Conservation (phyloP, 2,888 invertebrate genomes). For the Syritta pipiens region DNA sequence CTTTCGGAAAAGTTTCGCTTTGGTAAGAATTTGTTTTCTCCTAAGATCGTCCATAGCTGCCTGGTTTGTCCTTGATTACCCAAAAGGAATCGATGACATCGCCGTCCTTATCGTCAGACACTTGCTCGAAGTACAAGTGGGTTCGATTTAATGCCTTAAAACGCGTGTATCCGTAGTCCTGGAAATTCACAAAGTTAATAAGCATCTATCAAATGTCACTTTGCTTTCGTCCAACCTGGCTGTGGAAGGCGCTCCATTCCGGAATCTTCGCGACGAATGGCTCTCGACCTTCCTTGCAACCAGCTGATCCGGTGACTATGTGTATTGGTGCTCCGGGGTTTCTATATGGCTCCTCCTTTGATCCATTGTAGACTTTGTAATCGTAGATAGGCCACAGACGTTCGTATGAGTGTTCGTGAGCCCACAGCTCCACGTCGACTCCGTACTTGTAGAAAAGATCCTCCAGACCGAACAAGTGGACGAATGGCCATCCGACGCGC, state of each 20-base stretch:
- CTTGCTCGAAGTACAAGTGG: conserved; percentile 94
- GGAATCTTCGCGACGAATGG: conserved; percentile 82
- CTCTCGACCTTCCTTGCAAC: conserved; percentile 92
- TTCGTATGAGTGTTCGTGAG: conserved; percentile 99
- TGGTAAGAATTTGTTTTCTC: neutral
- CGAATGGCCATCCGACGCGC: conserved; percentile 84
- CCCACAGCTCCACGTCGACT: conserved; percentile 97
- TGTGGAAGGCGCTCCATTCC: conserved; percentile 91
- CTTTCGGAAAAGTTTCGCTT: neutral
- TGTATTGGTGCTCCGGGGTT: conserved; percentile 93
- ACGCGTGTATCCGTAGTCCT: conserved; percentile 95
- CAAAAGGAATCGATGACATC: conserved; percentile 85
- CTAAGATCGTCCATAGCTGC: conserved; percentile 71
- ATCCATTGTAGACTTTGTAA: conserved; percentile 85
- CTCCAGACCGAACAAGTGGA: conserved; percentile 88
- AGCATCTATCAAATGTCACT: neutral
- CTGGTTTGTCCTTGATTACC: conserved; percentile 82
- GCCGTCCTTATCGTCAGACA: conserved; percentile 86
- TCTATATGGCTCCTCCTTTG: conserved; percentile 80
- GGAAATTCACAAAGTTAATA: conserved; percentile 24
- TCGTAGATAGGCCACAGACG: conserved; percentile 97
- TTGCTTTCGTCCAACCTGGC: conserved; percentile 76
- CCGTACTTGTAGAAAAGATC: conserved; percentile 91
- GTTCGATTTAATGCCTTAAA: conserved; percentile 89
- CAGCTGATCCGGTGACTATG: conserved; percentile 93